Conservation (phyloP, 2,797 vertebrate genomes). For the Poliocrania exsul region DNA sequence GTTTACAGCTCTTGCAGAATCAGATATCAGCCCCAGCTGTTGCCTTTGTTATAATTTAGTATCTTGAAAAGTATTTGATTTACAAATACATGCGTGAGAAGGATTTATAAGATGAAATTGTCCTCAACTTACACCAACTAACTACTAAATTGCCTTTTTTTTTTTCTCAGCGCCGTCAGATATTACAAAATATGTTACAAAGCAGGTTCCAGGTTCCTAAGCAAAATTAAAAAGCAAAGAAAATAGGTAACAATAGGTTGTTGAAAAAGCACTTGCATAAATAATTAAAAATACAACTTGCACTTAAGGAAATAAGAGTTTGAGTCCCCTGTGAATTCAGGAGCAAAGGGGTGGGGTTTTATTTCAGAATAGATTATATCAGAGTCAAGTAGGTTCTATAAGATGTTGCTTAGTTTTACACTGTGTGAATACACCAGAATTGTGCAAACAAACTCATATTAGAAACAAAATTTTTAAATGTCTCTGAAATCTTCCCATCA, state of each 20-base stretch:
- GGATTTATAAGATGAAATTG: not conserved
- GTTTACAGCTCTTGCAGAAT: not conserved
- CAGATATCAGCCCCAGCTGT: conserved; percentile 25
- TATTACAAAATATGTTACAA: not conserved
- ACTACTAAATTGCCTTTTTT: not conserved
- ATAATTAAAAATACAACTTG: not conserved
- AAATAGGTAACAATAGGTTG: not conserved
- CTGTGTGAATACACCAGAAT: not conserved
- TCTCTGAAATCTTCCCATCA: not conserved
- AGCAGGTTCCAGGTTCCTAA: not conserved
- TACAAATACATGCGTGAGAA: not conserved
- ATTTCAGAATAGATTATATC: not conserved
- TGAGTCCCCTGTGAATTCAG: not conserved
- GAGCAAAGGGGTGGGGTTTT: not conserved
- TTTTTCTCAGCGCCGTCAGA: not conserved
- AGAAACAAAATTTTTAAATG: not conserved
- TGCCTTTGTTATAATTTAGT: not conserved
- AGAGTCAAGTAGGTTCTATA: not conserved
- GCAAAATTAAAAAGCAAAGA: not conserved
- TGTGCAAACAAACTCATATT: not conserved
- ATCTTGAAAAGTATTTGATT: conserved; percentile 15
- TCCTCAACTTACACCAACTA: not conserved
- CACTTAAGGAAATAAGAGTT: not conserved
- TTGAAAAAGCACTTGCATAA: not conserved
- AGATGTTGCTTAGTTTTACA: not conserved